Evolutionary conservation across 1,140 invertebrate genomes (phyloP).

Genomic region (Halictus rubicundus): DNA sequence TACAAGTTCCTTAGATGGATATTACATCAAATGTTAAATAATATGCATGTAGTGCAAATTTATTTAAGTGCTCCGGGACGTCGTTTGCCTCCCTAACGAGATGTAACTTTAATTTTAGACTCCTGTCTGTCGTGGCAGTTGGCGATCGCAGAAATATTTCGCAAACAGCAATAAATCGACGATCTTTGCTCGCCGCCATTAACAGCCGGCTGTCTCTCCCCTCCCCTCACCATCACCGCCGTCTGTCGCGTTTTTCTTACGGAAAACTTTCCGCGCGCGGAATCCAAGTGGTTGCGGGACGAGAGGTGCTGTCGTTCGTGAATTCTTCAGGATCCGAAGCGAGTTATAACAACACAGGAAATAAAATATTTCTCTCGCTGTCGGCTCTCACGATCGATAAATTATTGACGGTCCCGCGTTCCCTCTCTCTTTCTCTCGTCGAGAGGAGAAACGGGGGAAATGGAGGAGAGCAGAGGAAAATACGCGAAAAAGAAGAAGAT

Average conservation of each 20-base stretch:
- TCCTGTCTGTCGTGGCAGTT: too few relatives aligned
- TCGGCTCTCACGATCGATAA: constrained; percentile 33
- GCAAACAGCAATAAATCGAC: background rate
- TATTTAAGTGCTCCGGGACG: too few relatives aligned
- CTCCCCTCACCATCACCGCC: too few relatives aligned
- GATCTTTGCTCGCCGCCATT: constrained; percentile 13
- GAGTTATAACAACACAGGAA: constrained; percentile 38
- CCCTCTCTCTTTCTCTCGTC: background rate
- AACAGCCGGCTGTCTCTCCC: background rate
- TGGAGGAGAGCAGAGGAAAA: background rate
- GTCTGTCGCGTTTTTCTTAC: background rate
- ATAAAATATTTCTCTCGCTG: constrained; percentile 53
- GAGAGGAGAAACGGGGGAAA: background rate
- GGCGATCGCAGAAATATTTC: too few relatives aligned
- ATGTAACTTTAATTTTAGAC: too few relatives aligned
- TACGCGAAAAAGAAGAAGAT: background rate
- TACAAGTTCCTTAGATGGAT: too few relatives aligned
- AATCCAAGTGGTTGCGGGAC: constrained; percentile 44
- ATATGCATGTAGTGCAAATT: too few relatives aligned
- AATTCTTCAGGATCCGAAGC: constrained; percentile 53
- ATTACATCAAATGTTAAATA: too few relatives aligned
- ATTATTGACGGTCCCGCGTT: constrained; percentile 52
- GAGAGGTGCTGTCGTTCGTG: constrained; percentile 29
- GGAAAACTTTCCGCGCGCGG: background rate
- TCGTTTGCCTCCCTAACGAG: too few relatives aligned